These are phyloP conservation scores for Caenorhabditis afra DNA, from an alignment of 2,888 invertebrate genomes.

Conservation along the genomic window DNA sequence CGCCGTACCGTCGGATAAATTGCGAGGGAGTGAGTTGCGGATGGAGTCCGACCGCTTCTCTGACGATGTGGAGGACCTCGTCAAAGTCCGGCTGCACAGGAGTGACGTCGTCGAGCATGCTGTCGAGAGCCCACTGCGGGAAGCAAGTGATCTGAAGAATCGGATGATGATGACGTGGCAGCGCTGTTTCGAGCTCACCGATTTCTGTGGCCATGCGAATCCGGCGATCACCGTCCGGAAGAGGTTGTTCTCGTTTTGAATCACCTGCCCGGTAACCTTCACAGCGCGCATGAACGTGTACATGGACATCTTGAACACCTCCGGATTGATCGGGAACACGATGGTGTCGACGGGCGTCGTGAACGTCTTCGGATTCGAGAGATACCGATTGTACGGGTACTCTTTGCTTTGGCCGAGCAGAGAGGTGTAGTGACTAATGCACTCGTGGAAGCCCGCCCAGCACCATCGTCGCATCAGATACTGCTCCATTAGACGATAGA, in stretches of 20 bases:
- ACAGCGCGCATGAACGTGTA: constrained; percentile 62
- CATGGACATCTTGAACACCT: constrained; percentile 64
- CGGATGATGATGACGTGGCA: not conserved
- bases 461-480: constrained; percentile 63
- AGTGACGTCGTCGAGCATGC: constrained; percentile 2
- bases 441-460: constrained; percentile 59
- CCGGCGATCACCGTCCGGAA: constrained; percentile 21
- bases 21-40: constrained; percentile 26
- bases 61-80: constrained; percentile 10
- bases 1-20: constrained; percentile 26
- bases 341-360: constrained; percentile 30
- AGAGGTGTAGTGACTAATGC: not conserved
- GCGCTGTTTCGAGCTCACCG: too few relatives aligned
- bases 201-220: constrained; percentile 51
- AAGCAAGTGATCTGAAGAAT: constrained; percentile 30
- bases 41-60: constrained; percentile 7
- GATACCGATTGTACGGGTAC: not conserved
- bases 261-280: constrained; percentile 65
- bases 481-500: constrained; percentile 64
- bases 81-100: constrained; percentile 20
- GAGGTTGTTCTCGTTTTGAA: constrained; percentile 5
- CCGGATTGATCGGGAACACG: constrained; percentile 67
- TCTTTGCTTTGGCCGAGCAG: constrained; percentile 33
- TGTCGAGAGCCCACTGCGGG: constrained; percentile 48
- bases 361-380: constrained; percentile 40